Conservation (phyloP, 2,888 invertebrate genomes). For the Gari tellinella region DNA sequence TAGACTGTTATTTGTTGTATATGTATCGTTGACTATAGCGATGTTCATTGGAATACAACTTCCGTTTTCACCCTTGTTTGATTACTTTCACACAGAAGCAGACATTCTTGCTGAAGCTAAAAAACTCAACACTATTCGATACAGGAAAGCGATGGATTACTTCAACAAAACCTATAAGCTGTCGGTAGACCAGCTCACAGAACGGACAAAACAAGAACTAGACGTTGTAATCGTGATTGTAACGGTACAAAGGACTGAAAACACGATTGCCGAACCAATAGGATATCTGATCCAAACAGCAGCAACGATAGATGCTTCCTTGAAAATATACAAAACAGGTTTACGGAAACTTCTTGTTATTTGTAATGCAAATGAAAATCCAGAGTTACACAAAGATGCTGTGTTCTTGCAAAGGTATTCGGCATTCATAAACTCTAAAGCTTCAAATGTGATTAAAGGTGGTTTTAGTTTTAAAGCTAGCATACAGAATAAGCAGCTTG, state of each 20-base stretch:
- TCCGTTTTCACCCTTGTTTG: constrained; percentile 4
- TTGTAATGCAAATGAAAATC: constrained; percentile 12
- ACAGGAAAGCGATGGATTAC: constrained; percentile 8
- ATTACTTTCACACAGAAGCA: neutral
- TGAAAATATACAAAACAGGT: constrained; percentile 1
- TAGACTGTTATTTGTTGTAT: too few species aligned
- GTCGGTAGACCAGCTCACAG: neutral
- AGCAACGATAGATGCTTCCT: neutral
- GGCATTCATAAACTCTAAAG: neutral
- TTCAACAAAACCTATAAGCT: neutral
- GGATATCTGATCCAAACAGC: constrained; percentile 19
- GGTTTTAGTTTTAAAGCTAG: neutral
- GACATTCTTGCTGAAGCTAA: neutral
- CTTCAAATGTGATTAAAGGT: neutral
- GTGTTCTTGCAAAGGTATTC: constrained; percentile 6
- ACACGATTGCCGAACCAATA: neutral
- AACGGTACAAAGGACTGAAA: constrained; percentile 10
- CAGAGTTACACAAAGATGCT: constrained; percentile 14
- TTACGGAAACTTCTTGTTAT: constrained; percentile 2
- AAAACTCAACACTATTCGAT: neutral
- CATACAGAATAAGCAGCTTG: neutral
- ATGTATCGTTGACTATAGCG: neutral
- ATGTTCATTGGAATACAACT: neutral
- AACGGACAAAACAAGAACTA: neutral
- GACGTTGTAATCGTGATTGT: constrained; percentile 18